Evolutionary conservation across 2,888 invertebrate genomes (phyloP).

Genomic region (Tridacna gigas): DNA sequence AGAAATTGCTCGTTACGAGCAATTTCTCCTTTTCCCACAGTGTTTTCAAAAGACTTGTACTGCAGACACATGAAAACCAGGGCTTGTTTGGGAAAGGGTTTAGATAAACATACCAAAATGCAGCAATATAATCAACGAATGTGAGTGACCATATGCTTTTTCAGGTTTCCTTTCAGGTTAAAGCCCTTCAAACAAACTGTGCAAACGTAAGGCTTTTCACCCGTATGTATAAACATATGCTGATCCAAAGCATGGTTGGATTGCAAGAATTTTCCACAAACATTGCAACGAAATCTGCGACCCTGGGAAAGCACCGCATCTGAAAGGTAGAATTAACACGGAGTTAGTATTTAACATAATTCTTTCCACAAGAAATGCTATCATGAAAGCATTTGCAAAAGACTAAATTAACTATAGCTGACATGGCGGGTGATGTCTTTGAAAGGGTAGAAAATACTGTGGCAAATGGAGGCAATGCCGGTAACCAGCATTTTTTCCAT

Average conservation of each 20-base stretch:
- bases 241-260: slow-evolving; percentile 28
- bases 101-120: too few relatives aligned
- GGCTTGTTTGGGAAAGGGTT: not conserved
- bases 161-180: slow-evolving; percentile 49
- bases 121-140: too few relatives aligned
- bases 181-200: slow-evolving; percentile 34
- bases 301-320: not conserved
- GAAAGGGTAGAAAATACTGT: too few relatives aligned
- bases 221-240: slow-evolving; percentile 40
- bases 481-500: too few relatives aligned
- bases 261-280: slow-evolving; percentile 37
- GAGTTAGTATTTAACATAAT: too few relatives aligned
- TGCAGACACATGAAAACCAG: not conserved
- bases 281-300: not conserved
- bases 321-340: not conserved
- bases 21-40: not conserved
- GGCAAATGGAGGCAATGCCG: too few relatives aligned
- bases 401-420: too few relatives aligned
- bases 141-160: slow-evolving; percentile 44
- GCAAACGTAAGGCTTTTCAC: slow-evolving; percentile 37
- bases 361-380: too few relatives aligned
- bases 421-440: too few relatives aligned
- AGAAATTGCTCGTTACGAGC: not conserved
- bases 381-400: too few relatives aligned
- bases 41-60: not conserved